Percentiles rank a stretch among this genome's conserved stretches.
phyloP scores from a whole-genome alignment of 2,113 vertebrate genomes.

The Bufo bufo region DNA sequence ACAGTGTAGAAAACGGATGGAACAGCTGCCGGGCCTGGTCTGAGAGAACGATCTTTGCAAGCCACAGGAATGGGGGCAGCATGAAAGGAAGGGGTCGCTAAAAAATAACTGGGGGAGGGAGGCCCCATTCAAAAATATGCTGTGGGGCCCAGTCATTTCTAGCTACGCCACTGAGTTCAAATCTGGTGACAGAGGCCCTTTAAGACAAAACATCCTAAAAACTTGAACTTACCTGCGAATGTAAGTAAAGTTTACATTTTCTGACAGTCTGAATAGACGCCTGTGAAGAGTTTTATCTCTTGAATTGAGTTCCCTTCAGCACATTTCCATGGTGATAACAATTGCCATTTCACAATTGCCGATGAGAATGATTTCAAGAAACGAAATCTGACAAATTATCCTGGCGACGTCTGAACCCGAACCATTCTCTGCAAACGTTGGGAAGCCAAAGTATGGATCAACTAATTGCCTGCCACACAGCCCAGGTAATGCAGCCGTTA shows the following conservation, averaged over 20 bases:
- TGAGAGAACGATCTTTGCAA: too few relatives aligned
- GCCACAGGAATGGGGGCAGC: too few relatives aligned
- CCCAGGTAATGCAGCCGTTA: neutral
- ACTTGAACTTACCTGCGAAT: neutral
- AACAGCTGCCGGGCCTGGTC: too few relatives aligned
- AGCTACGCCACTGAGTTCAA: too few relatives aligned
- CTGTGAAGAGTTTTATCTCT: constrained; percentile 1
- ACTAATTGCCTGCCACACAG: neutral
- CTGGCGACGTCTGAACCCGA: neutral
- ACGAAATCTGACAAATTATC: neutral
- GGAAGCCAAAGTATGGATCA: neutral
- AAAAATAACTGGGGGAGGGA: too few relatives aligned
- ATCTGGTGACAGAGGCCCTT: neutral
- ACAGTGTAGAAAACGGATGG: too few relatives aligned
- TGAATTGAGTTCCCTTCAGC: neutral
- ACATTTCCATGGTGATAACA: constrained; percentile 24
- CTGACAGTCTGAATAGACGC: neutral
- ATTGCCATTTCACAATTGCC: constrained; percentile 4
- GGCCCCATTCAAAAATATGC: too few relatives aligned
- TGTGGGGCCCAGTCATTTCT: too few relatives aligned
- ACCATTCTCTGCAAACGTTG: neutral
- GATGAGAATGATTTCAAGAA: constrained; percentile 31
- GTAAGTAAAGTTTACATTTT: neutral
- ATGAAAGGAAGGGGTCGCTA: too few relatives aligned
- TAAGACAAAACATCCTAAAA: neutral